Evolutionary conservation across 2,888 invertebrate species (phyloP), one percentile per base, ranked within the genome.

Genomic region (Lissocephala sabroskyi): DNA sequence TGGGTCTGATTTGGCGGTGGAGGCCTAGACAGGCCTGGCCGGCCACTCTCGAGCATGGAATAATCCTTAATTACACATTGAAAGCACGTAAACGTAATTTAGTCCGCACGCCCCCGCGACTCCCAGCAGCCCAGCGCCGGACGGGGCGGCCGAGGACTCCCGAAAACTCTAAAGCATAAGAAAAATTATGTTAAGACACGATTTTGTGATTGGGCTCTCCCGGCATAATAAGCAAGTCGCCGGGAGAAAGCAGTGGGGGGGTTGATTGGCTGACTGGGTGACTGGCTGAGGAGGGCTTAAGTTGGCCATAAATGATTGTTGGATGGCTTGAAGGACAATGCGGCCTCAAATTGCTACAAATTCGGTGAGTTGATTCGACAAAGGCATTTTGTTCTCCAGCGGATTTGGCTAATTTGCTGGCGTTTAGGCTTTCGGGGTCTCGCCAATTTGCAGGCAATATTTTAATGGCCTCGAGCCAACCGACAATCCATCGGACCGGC

Each of bases 11-110:
- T 68, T 68, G 60, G 55, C 49, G 61, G n/a, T n/a, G n/a, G n/a
- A n/a, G 29, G 67, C 75, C 68, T 56, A 75, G 75, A 75, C 75
- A 75, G 17, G 41, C 37, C 45, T 51, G 14, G 45, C n/a, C 41
- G 45, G 47, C 35, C 75, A 68, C 75, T 68, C 73, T 71, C 64
- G 67, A 71, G 75, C 71, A 67, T 73, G 68, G 68, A 73, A 68
- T 71, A 71, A 71, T 71, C 70, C 74, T 71, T 71, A 71, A 71
- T 71, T 71, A 71, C 70, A 71, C 70, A 71, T 71, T 71, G 70
- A 70, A 73, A 68, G 70, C 70, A 71, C 70, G 70, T 71, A 71
- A 73, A 76, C 73, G 76, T 76, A 71, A 71, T 71, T 76, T 75
- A 76, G n/a, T n/a, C n/a, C n/a, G n/a, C n/a, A n/a, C n/a, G n/a